phyloP scores from a whole-genome alignment of 2,888 invertebrate species.

The Rhingia campestris region DNA sequence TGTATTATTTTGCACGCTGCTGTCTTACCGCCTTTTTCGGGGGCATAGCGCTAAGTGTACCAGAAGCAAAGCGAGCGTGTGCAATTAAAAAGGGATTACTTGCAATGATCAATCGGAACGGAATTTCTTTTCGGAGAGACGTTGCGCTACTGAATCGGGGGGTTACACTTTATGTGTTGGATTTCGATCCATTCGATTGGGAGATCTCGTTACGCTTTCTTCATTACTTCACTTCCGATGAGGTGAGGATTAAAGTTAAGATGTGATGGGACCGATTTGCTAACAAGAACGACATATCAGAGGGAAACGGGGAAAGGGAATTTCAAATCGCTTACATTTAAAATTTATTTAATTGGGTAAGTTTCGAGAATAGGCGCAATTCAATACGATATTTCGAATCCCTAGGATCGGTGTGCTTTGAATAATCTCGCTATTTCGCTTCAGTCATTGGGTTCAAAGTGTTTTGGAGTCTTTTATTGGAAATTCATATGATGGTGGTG shows the following conservation, averaged over 20 bases:
- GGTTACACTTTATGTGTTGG: constrained; percentile 35
- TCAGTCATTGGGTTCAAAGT: neutral
- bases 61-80: constrained; percentile 51
- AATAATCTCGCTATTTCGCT: constrained; percentile 55
- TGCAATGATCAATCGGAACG: constrained; percentile 71
- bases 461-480: neutral
- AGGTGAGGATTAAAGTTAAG: constrained; percentile 59
- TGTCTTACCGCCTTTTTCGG: neutral
- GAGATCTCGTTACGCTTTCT: constrained; percentile 1
- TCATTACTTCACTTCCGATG: constrained; percentile 45
- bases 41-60: too few species aligned
- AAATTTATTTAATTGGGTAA: constrained; percentile 66
- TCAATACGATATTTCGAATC: constrained; percentile 20
- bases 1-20: constrained; percentile 56
- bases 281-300: constrained; percentile 19
- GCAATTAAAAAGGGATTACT: constrained; percentile 71
- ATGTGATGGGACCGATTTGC: constrained; percentile 48
- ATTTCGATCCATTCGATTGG: neutral
- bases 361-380: constrained; percentile 18
- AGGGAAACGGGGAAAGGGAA: neutral
- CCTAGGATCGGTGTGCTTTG: constrained; percentile 41
- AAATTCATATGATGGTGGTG: neutral
- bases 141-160: constrained; percentile 30
- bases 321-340: constrained; percentile 56
- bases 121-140: constrained; percentile 57